A percentile compares a stretch with the other conserved stretches of the same genome.
Evolutionary conservation across 2,113 vertebrate species (phyloP).

Genomic region (Nanorana parkeri): DNA sequence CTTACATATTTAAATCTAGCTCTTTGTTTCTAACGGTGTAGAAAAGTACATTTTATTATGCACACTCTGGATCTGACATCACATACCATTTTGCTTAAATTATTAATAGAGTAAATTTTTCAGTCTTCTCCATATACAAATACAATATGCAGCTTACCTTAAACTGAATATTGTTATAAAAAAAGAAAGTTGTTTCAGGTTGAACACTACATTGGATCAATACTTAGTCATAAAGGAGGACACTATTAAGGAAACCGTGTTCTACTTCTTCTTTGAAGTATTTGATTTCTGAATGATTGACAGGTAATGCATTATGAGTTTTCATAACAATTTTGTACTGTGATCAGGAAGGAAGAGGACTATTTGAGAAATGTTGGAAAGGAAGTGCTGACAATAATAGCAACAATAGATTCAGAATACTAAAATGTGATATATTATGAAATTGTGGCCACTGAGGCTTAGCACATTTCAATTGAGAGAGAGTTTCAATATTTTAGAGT

Average conservation of each 20-base stretch:
- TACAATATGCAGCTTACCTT: neutral
- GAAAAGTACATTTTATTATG: slow-evolving; percentile 32
- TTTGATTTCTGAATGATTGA: neutral
- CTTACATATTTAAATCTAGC: slow-evolving; percentile 32
- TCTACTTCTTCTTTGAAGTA: slow-evolving; percentile 1
- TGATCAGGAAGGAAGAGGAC: neutral
- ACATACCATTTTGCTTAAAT: slow-evolving; percentile 34
- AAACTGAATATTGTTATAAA: neutral
- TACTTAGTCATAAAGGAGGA: slow-evolving; percentile 1
- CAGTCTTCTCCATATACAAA: slow-evolving; percentile 4
- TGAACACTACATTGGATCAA: slow-evolving; percentile 2
- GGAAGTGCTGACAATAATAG: neutral
- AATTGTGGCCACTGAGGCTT: neutral
- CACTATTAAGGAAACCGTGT: slow-evolving; percentile 8
- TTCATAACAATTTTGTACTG: neutral
- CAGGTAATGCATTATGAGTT: slow-evolving; percentile 1
- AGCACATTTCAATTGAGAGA: neutral
- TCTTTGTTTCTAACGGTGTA: slow-evolving; percentile 4
- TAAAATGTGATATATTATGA: neutral
- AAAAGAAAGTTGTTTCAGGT: neutral
- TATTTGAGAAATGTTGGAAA: neutral
- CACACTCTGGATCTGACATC: slow-evolving; percentile 9
- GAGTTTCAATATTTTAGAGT: neutral
- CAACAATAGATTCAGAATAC: neutral
- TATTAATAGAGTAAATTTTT: slow-evolving; percentile 27